Evolutionary conservation across 2,797 vertebrate genomes (phyloP).

Genomic region (Sebastes kiyomatsui): DNA sequence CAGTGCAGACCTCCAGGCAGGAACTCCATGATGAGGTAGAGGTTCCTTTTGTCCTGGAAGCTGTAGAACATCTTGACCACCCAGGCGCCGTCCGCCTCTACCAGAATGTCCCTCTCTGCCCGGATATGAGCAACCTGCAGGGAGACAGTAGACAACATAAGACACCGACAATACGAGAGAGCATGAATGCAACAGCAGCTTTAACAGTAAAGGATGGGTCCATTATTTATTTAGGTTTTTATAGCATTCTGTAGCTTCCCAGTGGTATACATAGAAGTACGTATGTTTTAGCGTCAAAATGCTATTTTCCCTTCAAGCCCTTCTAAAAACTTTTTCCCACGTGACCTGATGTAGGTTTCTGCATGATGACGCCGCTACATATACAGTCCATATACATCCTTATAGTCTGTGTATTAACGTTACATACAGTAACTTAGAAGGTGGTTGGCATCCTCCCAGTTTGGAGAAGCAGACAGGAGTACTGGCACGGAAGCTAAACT

Average conservation of each 20-base stretch:
- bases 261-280: too few relatives aligned
- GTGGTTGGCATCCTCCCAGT: too few relatives aligned
- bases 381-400: too few relatives aligned
- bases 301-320: rapidly evolving
- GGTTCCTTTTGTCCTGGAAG: constrained; percentile 99
- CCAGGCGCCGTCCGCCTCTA: constrained; percentile 98
- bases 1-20: constrained; percentile 91
- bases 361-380: too few relatives aligned
- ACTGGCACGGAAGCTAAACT: rapidly evolving
- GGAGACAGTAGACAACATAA: background rate
- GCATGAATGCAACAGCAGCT: background rate
- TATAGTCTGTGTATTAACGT: too few relatives aligned
- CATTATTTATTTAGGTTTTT: too few relatives aligned
- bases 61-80: constrained; percentile 99
- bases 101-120: constrained; percentile 96
- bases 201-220: too few relatives aligned
- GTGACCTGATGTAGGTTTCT: too few relatives aligned
- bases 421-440: too few relatives aligned
- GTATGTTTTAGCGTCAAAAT: background rate
- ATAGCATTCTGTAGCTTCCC: too few relatives aligned
- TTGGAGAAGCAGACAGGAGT: too few relatives aligned
- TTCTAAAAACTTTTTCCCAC: too few relatives aligned
- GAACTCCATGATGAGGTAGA: constrained; percentile 99
- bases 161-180: background rate
- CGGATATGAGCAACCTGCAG: constrained; percentile 95